Base-by-base conservation (phyloP, 2,888 invertebrate species). In the Apocheima hispidaria region DNA sequence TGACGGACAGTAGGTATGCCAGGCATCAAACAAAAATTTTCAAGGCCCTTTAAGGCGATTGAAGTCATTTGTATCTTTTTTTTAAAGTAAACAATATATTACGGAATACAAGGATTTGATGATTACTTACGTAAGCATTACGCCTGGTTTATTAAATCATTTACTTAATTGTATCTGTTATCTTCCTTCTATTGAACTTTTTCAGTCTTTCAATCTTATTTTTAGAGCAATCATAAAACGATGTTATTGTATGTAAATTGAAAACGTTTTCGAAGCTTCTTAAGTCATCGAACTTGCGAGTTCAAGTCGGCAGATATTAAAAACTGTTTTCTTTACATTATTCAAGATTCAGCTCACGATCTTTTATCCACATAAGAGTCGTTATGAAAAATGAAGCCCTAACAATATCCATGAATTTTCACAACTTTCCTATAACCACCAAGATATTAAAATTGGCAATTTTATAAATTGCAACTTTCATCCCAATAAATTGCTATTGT, bases 401-500 rank as follows among this genome's bases (percentile, higher is more conserved):
- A 28, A 40, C 21, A 36, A 30, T 40, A 20, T 28, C 38, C 23
- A 51, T 38, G 51, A 30, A 51, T 40, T 51, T 51, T 12, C 28
- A 23, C n/a, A 18, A 28, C 51, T 51, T 40, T 51, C 12, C 51
- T 26, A 18, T 51, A 40, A 20, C 38, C 38, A 20, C 38, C 38
- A 36, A 51, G 38, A 38, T 52, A 52, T 58, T 52, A 46, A 58
- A 53, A 53, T 48, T 48, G 33, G 3, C 40, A 48, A 53, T 59
- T 59, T 53, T 49, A 48, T 41, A 53, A n/a, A 53, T 53, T 38
- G 51, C 18, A 53, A 48, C 23, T 52, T 53, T 59, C 53, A 60
- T 54, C 54, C 53, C 41, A 41, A 54, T 54, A 54, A 60, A 60
- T 53, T 48, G 48, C 28, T 16, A 30, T 12, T 49, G 60, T 54